These are phyloP conservation scores for Zeus faber DNA, from an alignment of 2,113 vertebrate species.

Conservation along the genomic window DNA sequence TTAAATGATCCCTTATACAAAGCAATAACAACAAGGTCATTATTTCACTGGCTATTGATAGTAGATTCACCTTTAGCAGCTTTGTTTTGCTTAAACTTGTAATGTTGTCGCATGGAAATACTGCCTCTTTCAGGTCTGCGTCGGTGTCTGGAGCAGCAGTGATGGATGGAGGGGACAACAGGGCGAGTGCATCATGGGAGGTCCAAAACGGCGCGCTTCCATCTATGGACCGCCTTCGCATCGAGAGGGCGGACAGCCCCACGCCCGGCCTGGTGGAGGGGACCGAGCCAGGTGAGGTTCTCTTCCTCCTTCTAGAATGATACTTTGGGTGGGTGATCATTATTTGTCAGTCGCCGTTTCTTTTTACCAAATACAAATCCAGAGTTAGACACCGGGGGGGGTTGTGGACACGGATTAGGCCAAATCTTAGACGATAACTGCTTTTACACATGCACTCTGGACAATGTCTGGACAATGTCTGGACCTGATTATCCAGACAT, in stretches of 20 bases:
- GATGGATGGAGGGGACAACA: constrained; percentile 84
- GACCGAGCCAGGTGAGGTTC: too few relatives aligned
- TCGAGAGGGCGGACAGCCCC: constrained; percentile 87
- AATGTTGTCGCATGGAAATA: neutral
- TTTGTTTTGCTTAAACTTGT: neutral
- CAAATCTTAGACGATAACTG: too few relatives aligned
- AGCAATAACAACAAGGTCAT: neutral
- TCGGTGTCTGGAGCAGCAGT: constrained; percentile 21
- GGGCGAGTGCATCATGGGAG: constrained; percentile 74
- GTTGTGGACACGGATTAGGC: too few relatives aligned
- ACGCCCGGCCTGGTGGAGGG: constrained; percentile 53
- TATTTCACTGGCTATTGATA: neutral
- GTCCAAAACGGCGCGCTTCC: constrained; percentile 70
- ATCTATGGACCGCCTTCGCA: constrained; percentile 72
- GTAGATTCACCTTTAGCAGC: neutral
- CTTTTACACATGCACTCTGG: too few relatives aligned
- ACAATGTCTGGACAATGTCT: too few relatives aligned
- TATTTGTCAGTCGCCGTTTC: too few relatives aligned
- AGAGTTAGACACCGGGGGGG: too few relatives aligned
- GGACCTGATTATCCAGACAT: too few relatives aligned
- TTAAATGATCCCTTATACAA: neutral
- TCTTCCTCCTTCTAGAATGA: too few relatives aligned
- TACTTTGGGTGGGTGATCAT: too few relatives aligned
- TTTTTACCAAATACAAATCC: too few relatives aligned
- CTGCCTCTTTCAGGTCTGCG: constrained; percentile 41